A percentile compares a stretch with the other conserved stretches of the same genome.
These are phyloP conservation scores for Beris chalybata DNA, from an alignment of 2,888 invertebrate genomes.

Conservation along the genomic window DNA sequence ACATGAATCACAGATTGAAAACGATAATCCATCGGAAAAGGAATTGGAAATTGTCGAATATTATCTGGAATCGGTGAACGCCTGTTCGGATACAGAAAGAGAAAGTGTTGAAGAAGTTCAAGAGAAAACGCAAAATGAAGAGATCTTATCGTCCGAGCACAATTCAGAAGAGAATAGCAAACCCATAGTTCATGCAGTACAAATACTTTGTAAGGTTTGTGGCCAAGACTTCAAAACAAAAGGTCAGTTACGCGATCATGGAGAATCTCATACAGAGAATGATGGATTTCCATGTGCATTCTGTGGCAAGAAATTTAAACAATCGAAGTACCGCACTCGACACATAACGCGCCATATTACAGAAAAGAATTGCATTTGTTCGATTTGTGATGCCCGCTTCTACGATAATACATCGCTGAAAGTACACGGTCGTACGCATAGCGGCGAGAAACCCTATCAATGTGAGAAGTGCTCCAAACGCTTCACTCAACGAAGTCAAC, in stretches of 20 bases:
- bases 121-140: not conserved
- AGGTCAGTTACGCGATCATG: not conserved
- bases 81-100: not conserved
- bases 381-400: slow-evolving; percentile 19
- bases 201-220: not conserved
- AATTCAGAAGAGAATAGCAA: too few relatives aligned
- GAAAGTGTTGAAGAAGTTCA: slow-evolving; percentile 32
- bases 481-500: slow-evolving; percentile 23
- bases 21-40: not conserved
- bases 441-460: slow-evolving; percentile 31
- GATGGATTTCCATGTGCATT: slow-evolving; percentile 41
- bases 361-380: slow-evolving; percentile 16
- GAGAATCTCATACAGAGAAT: not conserved
- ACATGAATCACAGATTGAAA: too few relatives aligned
- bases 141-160: not conserved
- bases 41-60: not conserved
- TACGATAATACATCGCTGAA: slow-evolving; percentile 9
- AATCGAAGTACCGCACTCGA: slow-evolving; percentile 16
- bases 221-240: not conserved
- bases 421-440: slow-evolving; percentile 18
- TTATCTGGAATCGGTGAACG: not conserved
- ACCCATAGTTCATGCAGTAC: too few relatives aligned
- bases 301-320: slow-evolving; percentile 28
- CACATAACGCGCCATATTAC: slow-evolving; percentile 31
- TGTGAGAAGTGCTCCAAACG: slow-evolving; percentile 27